phyloP scores from a whole-genome alignment of 2,113 vertebrate species.

The Leucoraja erinaceus region DNA sequence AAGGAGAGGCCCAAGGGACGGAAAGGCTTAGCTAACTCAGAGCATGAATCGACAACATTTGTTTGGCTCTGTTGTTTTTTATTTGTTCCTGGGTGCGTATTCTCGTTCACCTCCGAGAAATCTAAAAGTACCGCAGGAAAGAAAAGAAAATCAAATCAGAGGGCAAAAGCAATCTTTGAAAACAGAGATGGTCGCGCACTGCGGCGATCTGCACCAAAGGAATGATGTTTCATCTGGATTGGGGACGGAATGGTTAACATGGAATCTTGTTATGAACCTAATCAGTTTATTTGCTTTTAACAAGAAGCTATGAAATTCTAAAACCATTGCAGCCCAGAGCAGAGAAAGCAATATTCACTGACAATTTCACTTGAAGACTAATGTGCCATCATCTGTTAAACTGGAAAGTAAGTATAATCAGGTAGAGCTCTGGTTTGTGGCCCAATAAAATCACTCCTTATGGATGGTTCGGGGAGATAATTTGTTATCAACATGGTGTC shows the following conservation, averaged over 20 bases:
- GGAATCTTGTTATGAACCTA: not conserved
- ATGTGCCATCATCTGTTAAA: slow-evolving; percentile 51
- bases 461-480: slow-evolving; percentile 44
- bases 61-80: no score
- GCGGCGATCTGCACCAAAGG: not conserved
- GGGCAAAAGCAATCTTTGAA: not conserved
- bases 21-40: not conserved
- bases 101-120: not conserved
- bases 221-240: not conserved
- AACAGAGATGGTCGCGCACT: not conserved
- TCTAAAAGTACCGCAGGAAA: not conserved
- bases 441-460: slow-evolving; percentile 42
- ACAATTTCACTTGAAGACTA: slow-evolving; percentile 54
- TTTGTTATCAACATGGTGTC: slow-evolving; percentile 44
- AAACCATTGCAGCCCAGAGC: not conserved
- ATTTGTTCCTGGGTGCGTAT: not conserved
- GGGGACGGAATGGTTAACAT: not conserved
- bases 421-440: slow-evolving; percentile 43
- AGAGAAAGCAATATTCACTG: slow-evolving; percentile 41
- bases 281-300: slow-evolving; percentile 19
- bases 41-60: not conserved
- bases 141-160: not conserved
- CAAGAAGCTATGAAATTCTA: slow-evolving; percentile 18
- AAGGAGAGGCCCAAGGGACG: no score
- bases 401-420: slow-evolving; percentile 56